These are phyloP conservation scores for Seriola aureovittata DNA, from an alignment of 2,113 vertebrate species.

Conservation along the genomic window DNA sequence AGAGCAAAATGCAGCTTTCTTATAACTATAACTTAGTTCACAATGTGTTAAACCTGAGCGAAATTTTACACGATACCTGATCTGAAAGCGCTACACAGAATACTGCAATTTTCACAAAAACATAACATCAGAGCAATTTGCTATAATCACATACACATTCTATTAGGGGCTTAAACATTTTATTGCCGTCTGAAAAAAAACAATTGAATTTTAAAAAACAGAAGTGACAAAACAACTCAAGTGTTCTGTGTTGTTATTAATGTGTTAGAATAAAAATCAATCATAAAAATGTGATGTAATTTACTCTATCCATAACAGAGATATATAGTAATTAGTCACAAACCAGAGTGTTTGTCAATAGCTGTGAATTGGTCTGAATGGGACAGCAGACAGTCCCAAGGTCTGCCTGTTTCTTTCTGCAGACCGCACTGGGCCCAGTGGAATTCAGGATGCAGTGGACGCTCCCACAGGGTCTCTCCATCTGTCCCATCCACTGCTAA, in stretches of 20 bases:
- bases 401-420: conserved; percentile 3
- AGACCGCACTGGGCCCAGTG: conserved; percentile 87
- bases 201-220: background rate
- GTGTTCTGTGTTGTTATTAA: background rate
- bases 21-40: too few species aligned
- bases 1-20: too few species aligned
- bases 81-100: background rate
- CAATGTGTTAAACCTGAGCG: too few species aligned
- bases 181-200: background rate
- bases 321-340: background rate
- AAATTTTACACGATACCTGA: background rate
- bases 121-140: background rate
- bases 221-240: background rate
- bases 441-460: conserved; percentile 81
- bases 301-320: background rate
- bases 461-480: conserved; percentile 88
- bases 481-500: conserved; percentile 88
- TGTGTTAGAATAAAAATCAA: background rate
- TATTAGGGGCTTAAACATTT: background rate
- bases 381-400: conserved; percentile 84
- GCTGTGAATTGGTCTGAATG: conserved; percentile 80
- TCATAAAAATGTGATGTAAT: background rate
- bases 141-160: background rate
- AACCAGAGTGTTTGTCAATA: conserved; percentile 83
- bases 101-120: background rate